Evolutionary conservation across 1,140 invertebrate species (phyloP), one percentile per base, ranked within the genome.

Genomic region (Teleopsis dalmanni): DNA sequence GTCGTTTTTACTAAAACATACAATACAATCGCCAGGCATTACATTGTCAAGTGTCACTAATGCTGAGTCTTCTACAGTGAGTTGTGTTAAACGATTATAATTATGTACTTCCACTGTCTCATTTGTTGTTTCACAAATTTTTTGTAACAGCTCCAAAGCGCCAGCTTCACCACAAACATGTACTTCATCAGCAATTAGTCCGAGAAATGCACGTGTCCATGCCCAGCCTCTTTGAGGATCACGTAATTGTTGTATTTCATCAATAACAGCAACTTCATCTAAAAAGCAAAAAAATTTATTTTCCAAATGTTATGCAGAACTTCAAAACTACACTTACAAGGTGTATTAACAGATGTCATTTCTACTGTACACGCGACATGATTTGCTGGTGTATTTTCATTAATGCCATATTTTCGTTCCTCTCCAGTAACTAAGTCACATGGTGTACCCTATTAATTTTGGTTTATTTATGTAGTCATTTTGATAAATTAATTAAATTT

Each of bases 371-470:
- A 98, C 1, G 95, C 82, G 25, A 95, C 78, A 78, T 99, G 96
- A 57, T 72, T 68, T 10, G 92, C 80, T 5, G 87, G 79, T 44
- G 71, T 78, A 34, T 78, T 76, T 46, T 84, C 79, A 47, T 76
- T 64, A 16, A 73, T 53, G 3, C 84, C 86, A 75, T 75, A 90
- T 58, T 78, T 81, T 56, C 91, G 79, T 73, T 99, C 95, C 76
- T 99, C 96, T 25, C 96, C 96, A 27, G 96, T 99, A 36, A 98
- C 80, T 56, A 99, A 76, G 76, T 99, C 96, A 81, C 96, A 98
- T 4, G 83, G 79, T 4, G 87, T 94, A 13, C 90, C 91, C 88
- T 92, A 41, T 29, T 7, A 11, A 48, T n/a, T 14, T 0, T 18
- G 19, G 76, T n/a, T n/a, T n/a, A 14, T 41, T 44, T 33, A 18